Conservation (phyloP, 2,888 invertebrate genomes). For the Orchesellides sinensis region DNA sequence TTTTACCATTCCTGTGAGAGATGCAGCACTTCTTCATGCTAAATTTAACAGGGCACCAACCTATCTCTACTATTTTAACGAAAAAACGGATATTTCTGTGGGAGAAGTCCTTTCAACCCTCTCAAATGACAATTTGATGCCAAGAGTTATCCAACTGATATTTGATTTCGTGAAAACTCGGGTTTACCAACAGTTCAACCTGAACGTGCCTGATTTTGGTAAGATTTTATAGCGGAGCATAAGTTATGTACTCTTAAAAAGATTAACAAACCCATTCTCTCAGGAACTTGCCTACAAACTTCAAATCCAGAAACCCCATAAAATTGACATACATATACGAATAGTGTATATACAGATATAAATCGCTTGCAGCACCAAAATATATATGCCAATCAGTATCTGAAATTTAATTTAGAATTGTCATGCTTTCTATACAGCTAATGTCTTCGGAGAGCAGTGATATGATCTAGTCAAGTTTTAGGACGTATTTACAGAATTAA, state of each 20-base stretch:
- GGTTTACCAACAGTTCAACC: background rate
- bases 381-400: background rate
- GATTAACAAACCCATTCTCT: background rate
- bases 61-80: slow-evolving; percentile 61
- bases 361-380: background rate
- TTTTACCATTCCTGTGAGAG: slow-evolving; percentile 45
- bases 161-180: background rate
- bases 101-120: slow-evolving; percentile 41
- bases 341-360: background rate
- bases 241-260: background rate
- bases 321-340: background rate
- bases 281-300: no score
- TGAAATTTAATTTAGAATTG: background rate
- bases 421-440: background rate
- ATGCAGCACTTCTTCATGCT: slow-evolving; percentile 57
- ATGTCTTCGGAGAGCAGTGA: no score
- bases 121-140: slow-evolving; percentile 19
- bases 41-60: slow-evolving; percentile 30
- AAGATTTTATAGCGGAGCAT: background rate
- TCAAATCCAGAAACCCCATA: background rate
- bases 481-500: no score
- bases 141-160: slow-evolving; percentile 14
- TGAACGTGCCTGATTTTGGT: slow-evolving; percentile 22
- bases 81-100: slow-evolving; percentile 41
- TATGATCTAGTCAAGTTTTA: no score